phyloP scores from a whole-genome alignment of 2,888 invertebrate species.

The Lasiommata megera region DNA sequence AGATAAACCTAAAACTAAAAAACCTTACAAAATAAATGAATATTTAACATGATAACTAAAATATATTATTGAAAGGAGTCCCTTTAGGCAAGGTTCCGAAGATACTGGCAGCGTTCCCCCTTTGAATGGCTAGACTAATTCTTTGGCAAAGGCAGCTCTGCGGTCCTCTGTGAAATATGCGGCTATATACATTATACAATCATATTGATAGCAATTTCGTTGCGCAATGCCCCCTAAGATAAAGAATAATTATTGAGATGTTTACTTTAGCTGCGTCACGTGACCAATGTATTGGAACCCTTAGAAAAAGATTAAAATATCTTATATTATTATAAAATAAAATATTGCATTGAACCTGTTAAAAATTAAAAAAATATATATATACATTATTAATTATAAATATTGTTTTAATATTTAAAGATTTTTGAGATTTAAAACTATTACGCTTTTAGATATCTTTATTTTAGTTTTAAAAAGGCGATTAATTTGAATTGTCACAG shows the following conservation, averaged over 20 bases:
- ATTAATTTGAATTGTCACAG: background rate
- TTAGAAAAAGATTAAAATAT: background rate
- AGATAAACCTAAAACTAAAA: too few relatives aligned
- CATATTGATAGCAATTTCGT: background rate
- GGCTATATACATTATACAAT: too few relatives aligned
- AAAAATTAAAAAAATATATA: background rate
- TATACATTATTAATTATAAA: background rate
- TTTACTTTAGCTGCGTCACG: constrained; percentile 3
- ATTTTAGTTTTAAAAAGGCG: background rate
- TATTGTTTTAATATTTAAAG: background rate
- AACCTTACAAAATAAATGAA: too few relatives aligned
- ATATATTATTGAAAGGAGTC: too few relatives aligned
- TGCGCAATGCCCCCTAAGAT: constrained; percentile 1
- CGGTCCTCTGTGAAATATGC: too few relatives aligned
- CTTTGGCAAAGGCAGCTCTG: too few relatives aligned
- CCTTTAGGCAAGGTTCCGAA: too few relatives aligned
- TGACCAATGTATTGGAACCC: constrained; percentile 2
- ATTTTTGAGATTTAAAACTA: background rate
- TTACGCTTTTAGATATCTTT: constrained; percentile 10
- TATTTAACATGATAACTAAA: too few relatives aligned
- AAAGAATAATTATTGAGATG: background rate
- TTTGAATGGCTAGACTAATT: too few relatives aligned
- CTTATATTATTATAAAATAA: background rate
- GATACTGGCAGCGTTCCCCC: too few relatives aligned
- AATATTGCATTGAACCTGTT: background rate